Conservation (phyloP, 1,140 invertebrate genomes). For the Linepithema humile region DNA sequence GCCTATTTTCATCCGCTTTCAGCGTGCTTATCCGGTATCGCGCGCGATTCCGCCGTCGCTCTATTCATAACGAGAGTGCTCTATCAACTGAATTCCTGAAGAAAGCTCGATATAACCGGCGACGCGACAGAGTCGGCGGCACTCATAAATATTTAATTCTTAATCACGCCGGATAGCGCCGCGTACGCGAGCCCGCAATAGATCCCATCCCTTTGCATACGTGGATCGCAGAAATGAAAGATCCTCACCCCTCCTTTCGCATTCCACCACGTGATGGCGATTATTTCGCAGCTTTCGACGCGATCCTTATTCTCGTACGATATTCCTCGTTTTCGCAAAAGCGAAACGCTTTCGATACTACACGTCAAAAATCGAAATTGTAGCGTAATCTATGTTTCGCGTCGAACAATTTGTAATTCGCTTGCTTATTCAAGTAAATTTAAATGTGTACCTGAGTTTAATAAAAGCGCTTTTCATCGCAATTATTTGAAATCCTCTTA, state of each 20-base stretch:
- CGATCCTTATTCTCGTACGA: neutral
- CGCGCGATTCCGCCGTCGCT: neutral
- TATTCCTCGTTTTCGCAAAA: neutral
- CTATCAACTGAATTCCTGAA: conserved; percentile 37
- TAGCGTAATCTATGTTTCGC: neutral
- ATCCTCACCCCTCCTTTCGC: neutral
- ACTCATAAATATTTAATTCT: conserved; percentile 72
- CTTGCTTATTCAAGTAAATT: neutral
- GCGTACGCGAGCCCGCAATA: neutral
- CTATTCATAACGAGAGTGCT: conserved; percentile 56
- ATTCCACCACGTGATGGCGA: conserved; percentile 2
- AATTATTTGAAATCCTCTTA: neutral
- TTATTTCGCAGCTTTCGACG: conserved; percentile 20
- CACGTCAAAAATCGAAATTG: neutral
- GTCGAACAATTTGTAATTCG: neutral
- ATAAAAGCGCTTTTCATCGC: neutral
- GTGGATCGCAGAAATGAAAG: neutral
- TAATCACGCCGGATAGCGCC: conserved; percentile 64
- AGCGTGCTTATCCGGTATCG: conserved; percentile 31
- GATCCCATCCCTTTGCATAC: neutral
- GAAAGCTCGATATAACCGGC: conserved; percentile 20
- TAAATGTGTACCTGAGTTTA: neutral
- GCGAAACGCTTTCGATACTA: neutral
- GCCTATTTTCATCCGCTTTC: conserved; percentile 62
- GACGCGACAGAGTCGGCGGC: neutral